Evolutionary conservation across 2,113 vertebrate genomes (phyloP).

Genomic region (Tupaia tana): DNA sequence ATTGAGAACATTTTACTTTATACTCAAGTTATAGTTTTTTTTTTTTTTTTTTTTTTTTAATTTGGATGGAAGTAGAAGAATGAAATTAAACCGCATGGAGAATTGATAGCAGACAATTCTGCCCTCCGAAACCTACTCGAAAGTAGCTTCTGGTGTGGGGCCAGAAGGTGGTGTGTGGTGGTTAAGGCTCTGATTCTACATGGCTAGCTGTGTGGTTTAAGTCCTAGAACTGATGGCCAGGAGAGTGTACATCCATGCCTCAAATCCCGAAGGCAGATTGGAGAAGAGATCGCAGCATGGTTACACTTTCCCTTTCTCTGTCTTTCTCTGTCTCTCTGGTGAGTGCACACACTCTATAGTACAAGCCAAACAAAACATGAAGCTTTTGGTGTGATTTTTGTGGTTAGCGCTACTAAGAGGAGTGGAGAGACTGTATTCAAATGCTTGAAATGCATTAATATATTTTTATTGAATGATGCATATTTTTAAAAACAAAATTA

Average conservation of each 20-base stretch:
- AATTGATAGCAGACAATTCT: neutral
- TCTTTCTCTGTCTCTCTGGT: too few species aligned
- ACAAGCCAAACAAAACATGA: neutral
- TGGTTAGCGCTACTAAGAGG: neutral
- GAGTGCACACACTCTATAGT: too few species aligned
- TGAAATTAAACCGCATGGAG: neutral
- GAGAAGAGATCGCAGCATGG: too few species aligned
- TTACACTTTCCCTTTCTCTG: too few species aligned
- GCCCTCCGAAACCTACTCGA: neutral
- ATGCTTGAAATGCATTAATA: neutral
- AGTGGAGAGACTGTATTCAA: neutral
- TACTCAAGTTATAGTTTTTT: neutral
- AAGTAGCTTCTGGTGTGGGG: too few species aligned
- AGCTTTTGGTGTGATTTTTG: neutral
- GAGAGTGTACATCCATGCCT: too few species aligned
- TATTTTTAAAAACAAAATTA: conserved; percentile 5
- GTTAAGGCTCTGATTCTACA: too few species aligned
- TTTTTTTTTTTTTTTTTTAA: too few species aligned
- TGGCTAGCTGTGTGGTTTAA: too few species aligned
- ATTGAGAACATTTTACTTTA: neutral
- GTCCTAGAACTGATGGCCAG: too few species aligned
- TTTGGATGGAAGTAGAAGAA: conserved; percentile 13
- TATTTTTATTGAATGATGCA: neutral
- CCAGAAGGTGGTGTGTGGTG: too few species aligned
- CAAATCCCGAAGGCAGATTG: too few species aligned